Conservation (phyloP, 2,888 invertebrate species). For the Lepetodrilus schrolli region DNA sequence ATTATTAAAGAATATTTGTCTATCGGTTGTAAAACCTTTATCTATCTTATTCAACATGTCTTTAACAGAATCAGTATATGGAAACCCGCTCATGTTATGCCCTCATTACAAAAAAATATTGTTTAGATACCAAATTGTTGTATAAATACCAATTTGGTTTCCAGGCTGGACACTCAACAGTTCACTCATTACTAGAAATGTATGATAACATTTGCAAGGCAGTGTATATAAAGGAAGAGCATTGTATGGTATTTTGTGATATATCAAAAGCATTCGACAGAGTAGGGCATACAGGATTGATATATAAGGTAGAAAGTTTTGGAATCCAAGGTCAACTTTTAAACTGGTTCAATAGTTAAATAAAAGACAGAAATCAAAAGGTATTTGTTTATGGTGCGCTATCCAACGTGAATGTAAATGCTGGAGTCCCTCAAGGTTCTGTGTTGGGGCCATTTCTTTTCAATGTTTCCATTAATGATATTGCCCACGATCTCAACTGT, state of each 20-base stretch:
- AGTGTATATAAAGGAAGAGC: slow-evolving; percentile 26
- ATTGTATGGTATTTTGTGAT: slow-evolving; percentile 41
- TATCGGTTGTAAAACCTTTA: no score
- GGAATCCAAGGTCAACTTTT: slow-evolving; percentile 32
- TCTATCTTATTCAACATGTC: no score
- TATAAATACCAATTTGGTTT: slow-evolving; percentile 38
- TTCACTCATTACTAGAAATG: slow-evolving; percentile 36
- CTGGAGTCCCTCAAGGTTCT: slow-evolving; percentile 29
- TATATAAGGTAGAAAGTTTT: slow-evolving; percentile 37
- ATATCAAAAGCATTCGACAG: slow-evolving; percentile 42
- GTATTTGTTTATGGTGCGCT: background rate
- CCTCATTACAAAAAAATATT: slow-evolving; percentile 35
- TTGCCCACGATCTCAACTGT: slow-evolving; percentile 29
- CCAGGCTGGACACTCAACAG: slow-evolving; percentile 35
- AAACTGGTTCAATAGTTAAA: slow-evolving; percentile 34
- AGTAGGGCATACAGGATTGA: slow-evolving; percentile 37
- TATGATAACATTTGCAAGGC: slow-evolving; percentile 35
- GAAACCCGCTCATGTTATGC: slow-evolving; percentile 35
- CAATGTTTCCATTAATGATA: background rate
- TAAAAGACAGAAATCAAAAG: slow-evolving; percentile 28
- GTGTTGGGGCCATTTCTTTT: background rate
- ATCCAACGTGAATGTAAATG: background rate
- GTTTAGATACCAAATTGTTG: slow-evolving; percentile 32
- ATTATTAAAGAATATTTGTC: slow-evolving; percentile 33
- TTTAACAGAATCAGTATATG: slow-evolving; percentile 26